Base-by-base conservation (phyloP, 92 coral and sea anemone species). In the Epizoanthus fatuus region DNA sequence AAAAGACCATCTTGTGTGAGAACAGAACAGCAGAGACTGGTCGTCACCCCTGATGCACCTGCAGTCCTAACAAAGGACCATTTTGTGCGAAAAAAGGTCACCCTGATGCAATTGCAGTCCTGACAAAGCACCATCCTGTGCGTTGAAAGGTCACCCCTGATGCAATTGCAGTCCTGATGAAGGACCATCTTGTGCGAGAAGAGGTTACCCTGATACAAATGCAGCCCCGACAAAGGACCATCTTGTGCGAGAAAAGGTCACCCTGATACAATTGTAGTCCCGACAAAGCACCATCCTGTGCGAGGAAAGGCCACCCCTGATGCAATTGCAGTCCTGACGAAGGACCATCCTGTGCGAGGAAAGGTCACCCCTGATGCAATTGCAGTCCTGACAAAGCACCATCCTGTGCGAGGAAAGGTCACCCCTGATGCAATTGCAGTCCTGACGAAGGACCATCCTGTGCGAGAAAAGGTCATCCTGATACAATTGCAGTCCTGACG, bases 401-500 rank as follows among this genome's bases (percentile, higher is more conserved):
- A 47, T 47, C 13, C 7, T 47, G 52, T 47, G 52, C 9, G 9
- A 47, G 52, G 7, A 10, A 7, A 47, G 0, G 9, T 6, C 52
- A 47, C 52, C 10, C n/a, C 52, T 47, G 52, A 47, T 47, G 1
- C 52, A 7, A 8, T 7, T 47, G 52, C 52, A 13, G 56, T 73
- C 63, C 63, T 53, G 51, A 73, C 79, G 9, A 73, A 32, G 64
- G 75, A 70, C 35, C 75, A 40, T 44, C 75, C 45, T 70, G 75
- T 70, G 56, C 39, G 32, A 70, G 15, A 17, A 19, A 74, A 45
- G 52, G 10, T 1, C 52, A 47, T 13, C 52, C 10, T 47, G 52
- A 47, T 47, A 0, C 52, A 47, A 8, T 47, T 74, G 79, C 3
- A 69, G 14, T 9, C 10, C 6, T 8, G 58, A 22, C 1, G 4